Percentiles rank a stretch among this genome's conserved stretches.
Evolutionary conservation across 2,797 vertebrate species (phyloP).

Genomic region (Steatocranus sp.): DNA sequence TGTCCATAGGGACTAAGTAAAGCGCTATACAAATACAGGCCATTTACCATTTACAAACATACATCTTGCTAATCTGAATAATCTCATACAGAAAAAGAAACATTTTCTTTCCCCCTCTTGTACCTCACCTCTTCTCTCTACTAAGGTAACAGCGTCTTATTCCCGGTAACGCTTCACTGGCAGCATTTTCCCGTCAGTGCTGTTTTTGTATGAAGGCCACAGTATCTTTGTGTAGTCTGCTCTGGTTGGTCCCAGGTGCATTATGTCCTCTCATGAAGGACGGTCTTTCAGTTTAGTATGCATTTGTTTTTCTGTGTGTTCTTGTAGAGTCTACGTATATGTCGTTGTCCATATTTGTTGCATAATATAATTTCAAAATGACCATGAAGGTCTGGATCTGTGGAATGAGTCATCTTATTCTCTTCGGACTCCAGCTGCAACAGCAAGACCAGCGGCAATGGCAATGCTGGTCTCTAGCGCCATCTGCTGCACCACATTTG

Average conservation of each 20-base stretch:
- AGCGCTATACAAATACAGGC: background rate
- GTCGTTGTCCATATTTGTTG: background rate
- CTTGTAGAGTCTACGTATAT: background rate
- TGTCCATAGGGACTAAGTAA: background rate
- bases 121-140: background rate
- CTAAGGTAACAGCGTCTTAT: background rate
- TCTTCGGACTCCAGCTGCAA: background rate
- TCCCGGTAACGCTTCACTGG: background rate
- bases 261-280: conserved; percentile 1
- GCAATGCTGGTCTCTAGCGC: background rate
- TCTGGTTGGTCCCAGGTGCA: background rate
- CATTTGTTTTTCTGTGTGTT: background rate
- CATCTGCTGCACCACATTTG: conserved; percentile 24
- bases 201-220: conserved; percentile 13
- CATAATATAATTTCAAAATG: conserved; percentile 7
- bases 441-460: background rate
- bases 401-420: conserved; percentile 23
- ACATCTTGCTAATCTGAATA: background rate
- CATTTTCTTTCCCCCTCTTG: background rate
- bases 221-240: background rate
- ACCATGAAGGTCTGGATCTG: conserved; percentile 12
- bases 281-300: background rate
- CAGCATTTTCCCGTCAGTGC: background rate
- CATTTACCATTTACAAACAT: background rate
- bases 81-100: background rate